Evolutionary conservation across 2,797 vertebrate species (phyloP), one percentile per base, ranked within the genome.

Genomic region (Muscicapa comitata): DNA sequence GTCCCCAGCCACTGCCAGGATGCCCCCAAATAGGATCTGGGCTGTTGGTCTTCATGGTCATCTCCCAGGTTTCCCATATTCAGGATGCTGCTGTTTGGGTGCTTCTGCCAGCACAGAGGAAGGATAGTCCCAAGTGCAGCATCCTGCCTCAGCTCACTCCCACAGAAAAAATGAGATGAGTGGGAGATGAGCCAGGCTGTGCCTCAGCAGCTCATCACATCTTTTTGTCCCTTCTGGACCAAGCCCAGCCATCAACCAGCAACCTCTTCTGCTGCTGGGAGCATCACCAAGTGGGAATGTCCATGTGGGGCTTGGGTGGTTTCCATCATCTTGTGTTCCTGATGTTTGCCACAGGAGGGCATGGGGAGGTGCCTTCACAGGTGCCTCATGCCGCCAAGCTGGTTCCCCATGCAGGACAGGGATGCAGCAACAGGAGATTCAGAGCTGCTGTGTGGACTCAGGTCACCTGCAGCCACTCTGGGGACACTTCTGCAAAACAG

Each of bases 311-410:
- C 18, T 57, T 1, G 0, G 35, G 53, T 8, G 9, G 19, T 38
- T 74, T 67, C 67, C 21, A 35, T 45, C 29, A 73, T 86, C 45
- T 17, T 31, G 43, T 18, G 11, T 38, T 28, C 88, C 98, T 59
- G 50, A n/a, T 23, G 40, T 70, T 76, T 82, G 38, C 20, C 2
- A 3, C 37, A 71, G 37, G 7, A 68, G 17, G 13, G 8, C 20
- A 65, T 0, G 0, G 10, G 11, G 29, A 89, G n/a, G 21, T 25
- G 59, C 9, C 21, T n/a, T 58, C 29, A 31, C 23, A 3, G 1
- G 26, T 48, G 9, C 25, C 21, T 76, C 2, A 0, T 42, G 35
- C 47, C 9, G 17, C 57, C 3, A 3, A 62, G 43, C 38, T 73
- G 51, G 47, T 51, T 54, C 42, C 33, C 35, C 0, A 0, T 1